phyloP scores from a whole-genome alignment of 2,888 invertebrate species.

The Cosmorhoe ocellata region DNA sequence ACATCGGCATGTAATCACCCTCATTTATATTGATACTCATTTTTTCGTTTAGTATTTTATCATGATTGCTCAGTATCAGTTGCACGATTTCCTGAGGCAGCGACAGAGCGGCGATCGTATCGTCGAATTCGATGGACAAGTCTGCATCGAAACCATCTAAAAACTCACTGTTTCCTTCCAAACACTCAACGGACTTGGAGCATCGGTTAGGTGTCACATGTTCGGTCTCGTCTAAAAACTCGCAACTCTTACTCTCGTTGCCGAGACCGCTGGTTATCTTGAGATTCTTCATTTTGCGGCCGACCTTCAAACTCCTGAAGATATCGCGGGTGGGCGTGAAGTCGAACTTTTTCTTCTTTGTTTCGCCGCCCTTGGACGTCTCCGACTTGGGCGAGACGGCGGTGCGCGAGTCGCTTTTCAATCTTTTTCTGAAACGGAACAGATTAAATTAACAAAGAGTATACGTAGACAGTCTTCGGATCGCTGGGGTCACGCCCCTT shows the following conservation, averaged over 20 bases:
- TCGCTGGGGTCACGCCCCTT: too few species aligned
- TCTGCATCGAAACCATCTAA: conserved; percentile 54
- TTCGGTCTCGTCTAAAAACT: conserved; percentile 66
- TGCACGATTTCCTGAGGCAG: conserved; percentile 70
- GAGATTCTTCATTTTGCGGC: conserved; percentile 66
- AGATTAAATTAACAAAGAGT: background rate
- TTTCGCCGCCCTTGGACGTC: conserved; percentile 63
- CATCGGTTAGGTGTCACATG: conserved; percentile 58
- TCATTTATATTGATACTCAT: conserved; percentile 49
- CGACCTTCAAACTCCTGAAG: conserved; percentile 74
- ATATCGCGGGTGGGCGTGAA: conserved; percentile 74
- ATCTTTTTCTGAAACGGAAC: conserved; percentile 58
- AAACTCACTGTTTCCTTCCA: conserved; percentile 53
- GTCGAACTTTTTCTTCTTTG: conserved; percentile 77
- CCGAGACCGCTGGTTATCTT: conserved; percentile 47
- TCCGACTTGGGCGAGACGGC: conserved; percentile 64
- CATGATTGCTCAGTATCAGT: conserved; percentile 57
- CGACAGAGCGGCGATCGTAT: conserved; percentile 54
- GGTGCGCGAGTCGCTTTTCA: conserved; percentile 76
- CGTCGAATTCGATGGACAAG: conserved; percentile 59
- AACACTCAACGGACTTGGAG: conserved; percentile 70
- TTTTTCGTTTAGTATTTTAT: conserved; percentile 32
- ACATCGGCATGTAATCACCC: conserved; percentile 71
- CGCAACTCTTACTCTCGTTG: conserved; percentile 75
- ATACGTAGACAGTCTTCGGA: background rate